Evolutionary conservation across 2,113 vertebrate genomes (phyloP).

Genomic region (Erythrocercus mccallii): DNA sequence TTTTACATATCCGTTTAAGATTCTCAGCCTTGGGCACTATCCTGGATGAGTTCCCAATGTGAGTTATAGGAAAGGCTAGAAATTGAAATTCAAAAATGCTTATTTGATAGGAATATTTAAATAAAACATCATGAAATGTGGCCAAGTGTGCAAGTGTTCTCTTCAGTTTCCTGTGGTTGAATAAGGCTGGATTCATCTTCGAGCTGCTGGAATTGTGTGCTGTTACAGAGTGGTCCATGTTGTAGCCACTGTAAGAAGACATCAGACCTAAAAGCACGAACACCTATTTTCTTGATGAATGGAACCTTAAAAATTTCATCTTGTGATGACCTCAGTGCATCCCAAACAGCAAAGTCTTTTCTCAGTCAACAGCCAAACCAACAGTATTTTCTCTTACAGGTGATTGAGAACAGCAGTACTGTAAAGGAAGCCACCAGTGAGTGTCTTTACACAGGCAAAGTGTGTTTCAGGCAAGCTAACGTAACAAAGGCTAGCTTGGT

Average conservation of each 20-base stretch:
- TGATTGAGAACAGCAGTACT: background rate
- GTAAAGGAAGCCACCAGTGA: background rate
- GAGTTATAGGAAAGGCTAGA: background rate
- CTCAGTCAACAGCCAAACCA: background rate
- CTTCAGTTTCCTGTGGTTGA: background rate
- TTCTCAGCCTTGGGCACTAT: background rate
- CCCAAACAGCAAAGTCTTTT: background rate
- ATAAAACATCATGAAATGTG: background rate
- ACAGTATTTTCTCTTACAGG: background rate
- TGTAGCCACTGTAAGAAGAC: background rate
- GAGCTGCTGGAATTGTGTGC: background rate
- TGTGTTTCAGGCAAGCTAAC: background rate
- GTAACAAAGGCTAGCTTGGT: background rate
- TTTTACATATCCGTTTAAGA: background rate
- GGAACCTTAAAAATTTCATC: background rate
- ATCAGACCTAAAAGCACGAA: background rate
- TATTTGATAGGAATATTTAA: background rate
- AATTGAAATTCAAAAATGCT: background rate
- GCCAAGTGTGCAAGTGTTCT: background rate
- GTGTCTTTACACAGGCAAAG: background rate
- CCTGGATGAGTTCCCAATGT: background rate
- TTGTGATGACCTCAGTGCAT: background rate
- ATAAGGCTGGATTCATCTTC: background rate
- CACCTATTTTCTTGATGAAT: background rate
- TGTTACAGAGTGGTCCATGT: accelerated